A percentile compares a stretch with the other conserved stretches of the same genome.
Evolutionary conservation across 2,888 invertebrate species (phyloP).

Genomic region (Rhimphoctona megacephalus): DNA sequence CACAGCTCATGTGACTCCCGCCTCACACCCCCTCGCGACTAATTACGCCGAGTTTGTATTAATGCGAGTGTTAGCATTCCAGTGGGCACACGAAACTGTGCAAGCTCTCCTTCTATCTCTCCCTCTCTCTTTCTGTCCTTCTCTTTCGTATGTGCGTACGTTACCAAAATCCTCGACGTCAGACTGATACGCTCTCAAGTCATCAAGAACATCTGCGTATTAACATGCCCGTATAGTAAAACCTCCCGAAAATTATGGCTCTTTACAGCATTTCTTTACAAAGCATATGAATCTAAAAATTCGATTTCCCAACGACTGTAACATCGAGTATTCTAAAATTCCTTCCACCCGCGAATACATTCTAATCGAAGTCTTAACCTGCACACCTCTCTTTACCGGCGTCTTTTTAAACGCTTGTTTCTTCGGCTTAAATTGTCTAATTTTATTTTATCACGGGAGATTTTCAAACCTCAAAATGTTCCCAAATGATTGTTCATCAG

Average conservation of each 20-base stretch:
- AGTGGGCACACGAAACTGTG: conserved; percentile 69
- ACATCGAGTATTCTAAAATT: background rate
- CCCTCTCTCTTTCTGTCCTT: conserved; percentile 4
- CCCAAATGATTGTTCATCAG: no score
- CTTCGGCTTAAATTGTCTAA: no score
- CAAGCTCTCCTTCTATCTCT: conserved; percentile 38
- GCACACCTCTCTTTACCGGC: no score
- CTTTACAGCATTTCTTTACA: background rate
- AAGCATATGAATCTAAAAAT: background rate
- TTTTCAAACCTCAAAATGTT: no score
- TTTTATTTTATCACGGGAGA: no score
- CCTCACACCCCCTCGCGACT: conserved; percentile 72
- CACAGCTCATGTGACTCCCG: conserved; percentile 19
- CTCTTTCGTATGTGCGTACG: conserved; percentile 51
- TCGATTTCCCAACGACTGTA: background rate
- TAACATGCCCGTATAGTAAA: conserved; percentile 18
- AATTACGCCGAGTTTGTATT: conserved; percentile 80
- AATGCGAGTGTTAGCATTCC: conserved; percentile 81
- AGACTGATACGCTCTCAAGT: conserved; percentile 36
- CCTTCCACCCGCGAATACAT: no score
- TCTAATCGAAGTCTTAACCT: no score
- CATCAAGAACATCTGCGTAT: conserved; percentile 40
- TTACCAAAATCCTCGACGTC: conserved; percentile 46
- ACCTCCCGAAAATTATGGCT: background rate
- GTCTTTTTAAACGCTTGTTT: no score